phyloP scores from a whole-genome alignment of 2,797 vertebrate species.

The Acanthopagrus latus region DNA sequence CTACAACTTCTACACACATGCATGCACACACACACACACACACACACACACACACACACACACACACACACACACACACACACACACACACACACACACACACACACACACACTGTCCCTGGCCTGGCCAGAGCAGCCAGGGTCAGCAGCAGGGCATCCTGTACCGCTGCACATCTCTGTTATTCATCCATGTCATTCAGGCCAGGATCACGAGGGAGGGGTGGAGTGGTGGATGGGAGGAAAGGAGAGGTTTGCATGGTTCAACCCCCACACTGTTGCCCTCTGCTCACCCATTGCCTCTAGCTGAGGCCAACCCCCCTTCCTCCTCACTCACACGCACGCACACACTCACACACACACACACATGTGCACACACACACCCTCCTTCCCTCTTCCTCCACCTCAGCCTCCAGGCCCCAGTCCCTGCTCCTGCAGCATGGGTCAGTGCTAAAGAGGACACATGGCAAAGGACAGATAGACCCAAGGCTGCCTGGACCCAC shows the following conservation, averaged over 20 bases:
- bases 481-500: slow-evolving; percentile 70
- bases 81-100: slow-evolving; percentile 21
- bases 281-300: slow-evolving; percentile 72
- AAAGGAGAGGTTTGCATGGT: slow-evolving; percentile 68
- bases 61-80: slow-evolving; percentile 2
- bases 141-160: slow-evolving; percentile 80
- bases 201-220: slow-evolving; percentile 79
- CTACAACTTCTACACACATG: slow-evolving; percentile 17
- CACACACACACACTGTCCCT: slow-evolving; percentile 41
- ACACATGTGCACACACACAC: slow-evolving; percentile 34
- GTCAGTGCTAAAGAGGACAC: slow-evolving; percentile 82
- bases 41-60: background rate
- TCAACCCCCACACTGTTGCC: slow-evolving; percentile 77
- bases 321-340: background rate
- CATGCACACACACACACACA: background rate
- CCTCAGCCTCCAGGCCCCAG: slow-evolving; percentile 63
- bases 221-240: slow-evolving; percentile 61
- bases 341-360: slow-evolving; percentile 32
- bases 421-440: slow-evolving; percentile 75
- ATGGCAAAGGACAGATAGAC: slow-evolving; percentile 80
- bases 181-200: slow-evolving; percentile 85
- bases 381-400: slow-evolving; percentile 49
- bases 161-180: slow-evolving; percentile 80
- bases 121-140: slow-evolving; percentile 75
- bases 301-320: slow-evolving; percentile 58